Conservation (phyloP, 2,888 invertebrate genomes). For the Drosophila incognita region DNA sequence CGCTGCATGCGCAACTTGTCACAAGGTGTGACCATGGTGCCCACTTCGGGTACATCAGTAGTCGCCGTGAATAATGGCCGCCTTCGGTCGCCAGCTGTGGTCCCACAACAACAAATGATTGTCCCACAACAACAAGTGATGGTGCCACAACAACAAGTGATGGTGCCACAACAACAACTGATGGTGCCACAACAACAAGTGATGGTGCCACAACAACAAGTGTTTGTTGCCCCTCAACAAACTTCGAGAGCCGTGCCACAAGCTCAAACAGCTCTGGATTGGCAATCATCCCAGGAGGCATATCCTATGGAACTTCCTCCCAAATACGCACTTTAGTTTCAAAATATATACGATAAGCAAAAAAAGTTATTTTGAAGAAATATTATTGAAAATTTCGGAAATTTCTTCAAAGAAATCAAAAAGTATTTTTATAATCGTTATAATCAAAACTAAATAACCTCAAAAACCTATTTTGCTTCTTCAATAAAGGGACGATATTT, state of each 20-base stretch:
- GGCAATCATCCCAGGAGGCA: constrained; percentile 28
- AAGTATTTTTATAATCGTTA: not conserved
- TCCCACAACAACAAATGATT: constrained; percentile 23
- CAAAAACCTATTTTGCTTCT: not conserved
- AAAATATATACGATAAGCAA: not conserved
- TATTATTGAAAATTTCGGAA: too few relatives aligned
- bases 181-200: not conserved
- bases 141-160: constrained; percentile 12
- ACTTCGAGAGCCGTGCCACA: constrained; percentile 25
- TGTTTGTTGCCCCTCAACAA: constrained; percentile 16
- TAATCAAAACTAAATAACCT: not conserved
- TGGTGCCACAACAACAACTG: not conserved
- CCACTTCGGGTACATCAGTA: constrained; percentile 24
- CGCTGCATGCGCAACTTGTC: not conserved
- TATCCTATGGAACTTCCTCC: constrained; percentile 48
- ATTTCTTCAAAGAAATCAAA: not conserved
- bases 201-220: not conserved
- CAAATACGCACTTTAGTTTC: constrained; percentile 41
- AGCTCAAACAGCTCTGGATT: constrained; percentile 35
- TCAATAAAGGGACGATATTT: not conserved
- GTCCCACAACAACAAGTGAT: constrained; percentile 19
- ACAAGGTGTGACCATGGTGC: not conserved
- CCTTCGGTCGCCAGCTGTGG: constrained; percentile 9
- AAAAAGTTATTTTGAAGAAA: too few relatives aligned
- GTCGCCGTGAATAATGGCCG: constrained; percentile 10